Evolutionary conservation across 2,888 invertebrate species (phyloP).

Genomic region (Laothoe populi): DNA sequence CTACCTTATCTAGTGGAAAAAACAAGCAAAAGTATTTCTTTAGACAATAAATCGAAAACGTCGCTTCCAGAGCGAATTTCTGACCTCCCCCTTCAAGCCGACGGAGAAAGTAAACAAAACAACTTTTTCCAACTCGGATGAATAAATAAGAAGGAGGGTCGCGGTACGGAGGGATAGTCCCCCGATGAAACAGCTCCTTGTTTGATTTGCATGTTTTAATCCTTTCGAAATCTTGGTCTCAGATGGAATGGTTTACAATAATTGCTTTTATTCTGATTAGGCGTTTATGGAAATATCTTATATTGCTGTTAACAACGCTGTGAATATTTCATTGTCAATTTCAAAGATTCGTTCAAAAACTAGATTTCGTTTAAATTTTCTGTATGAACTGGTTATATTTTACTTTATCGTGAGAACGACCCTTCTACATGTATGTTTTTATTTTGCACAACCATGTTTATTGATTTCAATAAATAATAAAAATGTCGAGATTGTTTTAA

Average conservation of each 20-base stretch:
- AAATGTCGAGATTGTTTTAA: no score
- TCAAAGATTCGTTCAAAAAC: background rate
- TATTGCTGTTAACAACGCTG: background rate
- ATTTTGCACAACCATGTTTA: no score
- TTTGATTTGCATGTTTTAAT: conserved; percentile 84
- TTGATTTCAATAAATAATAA: no score
- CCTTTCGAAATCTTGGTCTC: conserved; percentile 71
- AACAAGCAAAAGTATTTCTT: conserved; percentile 68
- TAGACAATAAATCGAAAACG: conserved; percentile 64
- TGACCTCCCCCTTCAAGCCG: conserved; percentile 55
- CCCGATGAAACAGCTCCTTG: conserved; percentile 68
- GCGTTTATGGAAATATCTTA: conserved; percentile 9
- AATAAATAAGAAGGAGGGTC: conserved; percentile 82
- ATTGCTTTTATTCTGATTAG: conserved; percentile 44
- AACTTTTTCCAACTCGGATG: conserved; percentile 80
- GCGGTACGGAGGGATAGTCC: conserved; percentile 63
- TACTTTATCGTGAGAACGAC: no score
- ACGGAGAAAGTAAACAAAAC: conserved; percentile 77
- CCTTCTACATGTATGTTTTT: no score
- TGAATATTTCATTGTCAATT: background rate
- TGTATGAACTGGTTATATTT: background rate
- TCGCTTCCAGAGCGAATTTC: conserved; percentile 61
- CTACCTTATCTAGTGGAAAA: conserved; percentile 43
- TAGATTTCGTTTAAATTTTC: background rate
- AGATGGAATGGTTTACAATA: conserved; percentile 52